phyloP scores from a whole-genome alignment of 2,888 invertebrate species.

The Cabera pusaria region DNA sequence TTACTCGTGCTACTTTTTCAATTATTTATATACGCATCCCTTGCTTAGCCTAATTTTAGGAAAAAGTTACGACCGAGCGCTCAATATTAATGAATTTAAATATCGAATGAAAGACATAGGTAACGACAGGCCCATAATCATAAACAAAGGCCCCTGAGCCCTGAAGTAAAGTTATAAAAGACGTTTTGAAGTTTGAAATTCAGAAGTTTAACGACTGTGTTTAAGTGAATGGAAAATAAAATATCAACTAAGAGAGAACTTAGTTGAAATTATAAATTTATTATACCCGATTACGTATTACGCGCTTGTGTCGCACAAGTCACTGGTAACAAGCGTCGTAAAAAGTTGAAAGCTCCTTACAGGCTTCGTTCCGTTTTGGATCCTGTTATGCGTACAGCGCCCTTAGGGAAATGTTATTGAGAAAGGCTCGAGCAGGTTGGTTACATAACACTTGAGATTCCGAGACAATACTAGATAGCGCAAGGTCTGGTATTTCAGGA shows the following conservation, averaged over 20 bases:
- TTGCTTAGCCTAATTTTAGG: slow-evolving; percentile 15
- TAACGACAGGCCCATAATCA: slow-evolving; percentile 18
- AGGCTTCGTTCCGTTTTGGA: slow-evolving; percentile 28
- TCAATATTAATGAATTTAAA: slow-evolving; percentile 17
- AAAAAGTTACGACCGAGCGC: slow-evolving; percentile 11
- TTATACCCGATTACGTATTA: slow-evolving; percentile 51
- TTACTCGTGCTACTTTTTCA: slow-evolving; percentile 21
- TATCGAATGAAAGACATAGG: slow-evolving; percentile 30
- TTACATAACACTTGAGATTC: slow-evolving; percentile 17
- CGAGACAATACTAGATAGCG: too few species aligned
- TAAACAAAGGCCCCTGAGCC: slow-evolving; percentile 29
- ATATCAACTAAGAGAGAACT: slow-evolving; percentile 42
- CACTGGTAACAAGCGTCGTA: slow-evolving; percentile 41
- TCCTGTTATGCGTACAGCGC: slow-evolving; percentile 22
- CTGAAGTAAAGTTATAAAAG: slow-evolving; percentile 31
- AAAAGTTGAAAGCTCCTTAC: slow-evolving; percentile 48
- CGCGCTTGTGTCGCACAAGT: slow-evolving; percentile 46
- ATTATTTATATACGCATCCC: slow-evolving; percentile 16
- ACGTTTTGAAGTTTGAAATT: slow-evolving; percentile 32
- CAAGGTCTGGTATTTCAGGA: too few species aligned
- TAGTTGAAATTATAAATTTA: slow-evolving; percentile 47
- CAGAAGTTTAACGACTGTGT: slow-evolving; percentile 32
- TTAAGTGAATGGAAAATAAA: slow-evolving; percentile 35
- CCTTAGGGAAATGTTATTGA: slow-evolving; percentile 13
- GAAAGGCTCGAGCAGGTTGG: slow-evolving; percentile 9